Conservation (phyloP, 2,797 vertebrate species). For the Nannoperca australis region DNA sequence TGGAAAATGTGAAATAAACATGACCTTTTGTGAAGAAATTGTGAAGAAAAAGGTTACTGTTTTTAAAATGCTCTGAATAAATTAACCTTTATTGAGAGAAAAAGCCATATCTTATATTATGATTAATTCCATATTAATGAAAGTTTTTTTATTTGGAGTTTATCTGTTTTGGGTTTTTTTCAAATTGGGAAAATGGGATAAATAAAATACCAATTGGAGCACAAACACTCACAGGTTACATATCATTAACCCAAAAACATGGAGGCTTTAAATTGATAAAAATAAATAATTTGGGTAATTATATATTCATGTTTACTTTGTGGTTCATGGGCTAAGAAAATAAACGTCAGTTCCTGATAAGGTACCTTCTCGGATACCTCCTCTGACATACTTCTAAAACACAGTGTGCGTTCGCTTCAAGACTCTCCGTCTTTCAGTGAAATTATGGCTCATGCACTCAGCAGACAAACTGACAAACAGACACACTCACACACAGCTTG, state of each 20-base stretch:
- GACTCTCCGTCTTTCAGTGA: slow-evolving; percentile 50
- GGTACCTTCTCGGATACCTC: too few relatives aligned
- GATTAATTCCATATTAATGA: slow-evolving; percentile 12
- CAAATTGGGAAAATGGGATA: background rate
- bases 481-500: slow-evolving; percentile 30
- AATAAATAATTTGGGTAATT: background rate
- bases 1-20: slow-evolving; percentile 36
- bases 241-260: background rate
- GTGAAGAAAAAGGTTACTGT: background rate
- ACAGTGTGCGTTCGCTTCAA: slow-evolving; percentile 43
- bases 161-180: background rate
- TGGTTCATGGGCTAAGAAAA: background rate
- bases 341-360: slow-evolving; percentile 17
- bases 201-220: background rate
- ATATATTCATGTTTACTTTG: background rate
- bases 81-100: background rate
- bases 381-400: slow-evolving; percentile 16
- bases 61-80: background rate
- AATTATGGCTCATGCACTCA: slow-evolving; percentile 74
- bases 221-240: too few relatives aligned
- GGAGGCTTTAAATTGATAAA: background rate
- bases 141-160: background rate
- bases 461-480: slow-evolving; percentile 52
- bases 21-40: slow-evolving; percentile 21
- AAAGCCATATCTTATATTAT: background rate